Base-by-base conservation (phyloP, 2,797 vertebrate genomes). In the Masticophis lateralis region DNA sequence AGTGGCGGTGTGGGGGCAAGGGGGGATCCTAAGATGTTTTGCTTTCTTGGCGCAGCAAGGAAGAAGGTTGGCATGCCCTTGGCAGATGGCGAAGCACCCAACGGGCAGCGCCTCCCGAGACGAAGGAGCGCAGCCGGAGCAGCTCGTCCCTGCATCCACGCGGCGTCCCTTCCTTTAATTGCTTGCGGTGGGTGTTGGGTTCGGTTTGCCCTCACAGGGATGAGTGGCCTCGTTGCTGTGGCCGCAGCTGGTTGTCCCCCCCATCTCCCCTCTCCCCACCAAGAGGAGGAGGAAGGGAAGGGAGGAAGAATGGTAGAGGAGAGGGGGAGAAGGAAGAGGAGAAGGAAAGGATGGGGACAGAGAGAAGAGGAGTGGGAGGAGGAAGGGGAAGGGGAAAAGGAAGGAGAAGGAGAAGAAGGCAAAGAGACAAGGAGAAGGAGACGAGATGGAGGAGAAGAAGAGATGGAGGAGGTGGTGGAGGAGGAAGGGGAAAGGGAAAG, bases 101-200 rank as follows among this genome's bases (percentile, higher is more conserved):
- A 43, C 55, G 55, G 90, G 60, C 59, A 37, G 4, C 1, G 43
- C 66, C 89, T 63, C 25, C 53, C 27, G 86, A 90, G 83, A 63
- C 16, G 86, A 91, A 94, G 66, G 51, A 74, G 83, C 91, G 4
- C 56, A 83, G 93, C 88, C 93, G 32, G 89, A 55, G 79, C 79
- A n/a, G 61, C 55, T 88, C 55, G 83, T 83, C 91, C n/a, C 47
- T 5, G 90, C 47, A n/a, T 91, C 18, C 55, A 53, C 86, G 22
- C 28, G 56, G 61, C 18, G 16, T 91, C 57, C 18, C 18, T 86
- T 66, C 94, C 92, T 88, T 88, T 25, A 10, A 97, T 96, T 96
- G 96, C 96, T 95, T 90, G 37, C 5, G 89, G 90, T 90, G 90
- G 89, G 91, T 63, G 91, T 2, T 94, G 91, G 93, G 88, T 93